These are phyloP conservation scores for Blastomussa wellsi DNA, from an alignment of 92 coral and sea anemone genomes.

Conservation along the genomic window DNA sequence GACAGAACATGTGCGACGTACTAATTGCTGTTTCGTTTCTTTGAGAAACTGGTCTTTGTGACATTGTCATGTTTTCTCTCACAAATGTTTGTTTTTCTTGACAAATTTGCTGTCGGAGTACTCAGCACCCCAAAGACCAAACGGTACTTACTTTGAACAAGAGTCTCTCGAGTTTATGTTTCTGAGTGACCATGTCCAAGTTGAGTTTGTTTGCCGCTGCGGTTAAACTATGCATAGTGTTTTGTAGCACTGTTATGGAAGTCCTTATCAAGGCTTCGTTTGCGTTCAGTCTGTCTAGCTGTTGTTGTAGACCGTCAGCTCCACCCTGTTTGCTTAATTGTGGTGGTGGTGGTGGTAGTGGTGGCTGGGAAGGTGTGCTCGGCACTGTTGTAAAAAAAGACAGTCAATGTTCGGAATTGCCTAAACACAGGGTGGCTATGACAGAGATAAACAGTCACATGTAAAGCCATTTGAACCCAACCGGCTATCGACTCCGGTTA, in stretches of 20 bases:
- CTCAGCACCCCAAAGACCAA: not conserved
- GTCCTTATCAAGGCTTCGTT: conserved; percentile 27
- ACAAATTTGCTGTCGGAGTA: too few species aligned
- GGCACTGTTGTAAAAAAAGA: not conserved
- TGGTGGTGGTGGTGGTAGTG: not conserved
- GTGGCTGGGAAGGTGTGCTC: not conserved
- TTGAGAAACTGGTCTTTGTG: too few species aligned
- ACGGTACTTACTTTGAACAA: not conserved
- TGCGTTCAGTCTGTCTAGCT: conserved; percentile 5
- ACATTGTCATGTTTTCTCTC: too few species aligned
- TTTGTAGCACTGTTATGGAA: conserved; percentile 24
- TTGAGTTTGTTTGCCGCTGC: conserved; percentile 8
- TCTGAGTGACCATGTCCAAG: not conserved
- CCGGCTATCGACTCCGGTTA: too few species aligned
- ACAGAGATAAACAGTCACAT: too few species aligned
- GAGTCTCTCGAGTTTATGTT: not conserved
- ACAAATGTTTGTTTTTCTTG: too few species aligned
- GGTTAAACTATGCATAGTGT: conserved; percentile 11
- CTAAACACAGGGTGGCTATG: not conserved
- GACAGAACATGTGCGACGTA: too few species aligned
- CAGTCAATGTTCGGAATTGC: not conserved
- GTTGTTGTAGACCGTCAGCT: not conserved
- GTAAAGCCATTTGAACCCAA: too few species aligned
- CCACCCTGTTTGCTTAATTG: not conserved
- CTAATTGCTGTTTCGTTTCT: too few species aligned